Percentiles rank a stretch among this genome's conserved stretches.
phyloP scores from a whole-genome alignment of 2,888 invertebrate genomes.

The Tethea ocularis region DNA sequence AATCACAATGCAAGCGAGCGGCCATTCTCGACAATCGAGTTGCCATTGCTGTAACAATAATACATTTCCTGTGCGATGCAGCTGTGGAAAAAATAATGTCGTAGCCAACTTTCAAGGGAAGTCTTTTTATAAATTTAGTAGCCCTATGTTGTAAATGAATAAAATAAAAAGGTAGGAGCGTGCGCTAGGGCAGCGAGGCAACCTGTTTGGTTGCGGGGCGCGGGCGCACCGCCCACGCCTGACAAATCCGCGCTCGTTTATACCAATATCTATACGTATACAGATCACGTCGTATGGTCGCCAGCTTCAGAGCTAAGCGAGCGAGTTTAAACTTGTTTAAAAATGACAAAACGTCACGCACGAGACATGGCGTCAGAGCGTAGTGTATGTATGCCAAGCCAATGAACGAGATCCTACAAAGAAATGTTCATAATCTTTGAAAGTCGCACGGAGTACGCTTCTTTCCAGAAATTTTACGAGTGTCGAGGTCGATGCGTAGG shows the following conservation, averaged over 20 bases:
- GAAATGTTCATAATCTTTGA: not conserved
- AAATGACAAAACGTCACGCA: slow-evolving; percentile 23
- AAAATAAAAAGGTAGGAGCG: slow-evolving; percentile 66
- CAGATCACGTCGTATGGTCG: slow-evolving; percentile 24
- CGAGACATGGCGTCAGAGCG: slow-evolving; percentile 19
- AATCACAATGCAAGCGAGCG: slow-evolving; percentile 67
- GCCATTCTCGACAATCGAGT: slow-evolving; percentile 32
- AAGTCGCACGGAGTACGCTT: slow-evolving; percentile 15
- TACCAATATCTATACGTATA: slow-evolving; percentile 40
- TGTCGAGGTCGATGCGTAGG: slow-evolving; percentile 37
- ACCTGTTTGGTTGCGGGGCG: slow-evolving; percentile 76
- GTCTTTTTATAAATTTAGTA: slow-evolving; percentile 35
- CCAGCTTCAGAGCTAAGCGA: slow-evolving; percentile 47
- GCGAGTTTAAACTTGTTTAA: slow-evolving; percentile 71
- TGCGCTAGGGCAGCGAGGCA: slow-evolving; percentile 69
- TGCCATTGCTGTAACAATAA: slow-evolving; percentile 51
- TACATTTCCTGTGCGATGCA: slow-evolving; percentile 51
- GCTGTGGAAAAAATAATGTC: slow-evolving; percentile 41
- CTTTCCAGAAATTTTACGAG: slow-evolving; percentile 32
- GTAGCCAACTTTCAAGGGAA: slow-evolving; percentile 19
- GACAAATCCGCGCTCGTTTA: slow-evolving; percentile 75
- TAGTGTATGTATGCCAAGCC: slow-evolving; percentile 4
- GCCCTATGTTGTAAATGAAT: slow-evolving; percentile 64
- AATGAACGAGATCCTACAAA: not conserved
- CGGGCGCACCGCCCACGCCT: slow-evolving; percentile 69